phyloP scores from a whole-genome alignment of 1,140 invertebrate genomes.

The Camponotus floridanus region DNA sequence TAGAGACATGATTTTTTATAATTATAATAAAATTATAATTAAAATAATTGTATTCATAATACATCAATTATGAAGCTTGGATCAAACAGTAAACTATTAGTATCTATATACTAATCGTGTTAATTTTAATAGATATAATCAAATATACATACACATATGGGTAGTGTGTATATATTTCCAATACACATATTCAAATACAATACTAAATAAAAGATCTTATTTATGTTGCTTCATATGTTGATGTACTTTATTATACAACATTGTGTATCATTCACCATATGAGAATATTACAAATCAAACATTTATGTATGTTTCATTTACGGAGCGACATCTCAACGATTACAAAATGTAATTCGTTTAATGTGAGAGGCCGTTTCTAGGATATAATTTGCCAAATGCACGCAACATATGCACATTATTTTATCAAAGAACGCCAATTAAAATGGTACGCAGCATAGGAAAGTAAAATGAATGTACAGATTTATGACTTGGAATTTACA shows the following conservation, averaged over 20 bases:
- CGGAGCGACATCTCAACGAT: conserved; percentile 61
- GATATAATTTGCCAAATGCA: conserved; percentile 68
- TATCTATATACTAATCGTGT: conserved; percentile 29
- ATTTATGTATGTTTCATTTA: conserved; percentile 59
- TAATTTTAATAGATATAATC: conserved; percentile 46
- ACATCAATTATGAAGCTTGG: conserved; percentile 75
- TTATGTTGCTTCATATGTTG: conserved; percentile 73
- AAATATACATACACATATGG: conserved; percentile 40
- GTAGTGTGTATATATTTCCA: conserved; percentile 55
- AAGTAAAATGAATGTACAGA: conserved; percentile 67
- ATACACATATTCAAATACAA: conserved; percentile 63
- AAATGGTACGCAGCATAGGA: conserved; percentile 39
- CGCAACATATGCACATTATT: conserved; percentile 59
- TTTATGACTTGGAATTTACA: conserved; percentile 60
- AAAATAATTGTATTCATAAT: conserved; percentile 51
- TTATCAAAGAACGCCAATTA: conserved; percentile 17
- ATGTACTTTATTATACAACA: conserved; percentile 66
- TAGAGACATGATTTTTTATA: conserved; percentile 57
- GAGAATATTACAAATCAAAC: conserved; percentile 66
- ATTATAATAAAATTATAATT: conserved; percentile 33
- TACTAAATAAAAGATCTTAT: conserved; percentile 57
- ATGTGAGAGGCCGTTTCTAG: conserved; percentile 73
- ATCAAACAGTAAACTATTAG: conserved; percentile 35
- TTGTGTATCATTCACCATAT: conserved; percentile 65
- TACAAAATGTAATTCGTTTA: conserved; percentile 60